Evolutionary conservation across 1,140 invertebrate species (phyloP).

Genomic region (Aphelenchoides besseyi): DNA sequence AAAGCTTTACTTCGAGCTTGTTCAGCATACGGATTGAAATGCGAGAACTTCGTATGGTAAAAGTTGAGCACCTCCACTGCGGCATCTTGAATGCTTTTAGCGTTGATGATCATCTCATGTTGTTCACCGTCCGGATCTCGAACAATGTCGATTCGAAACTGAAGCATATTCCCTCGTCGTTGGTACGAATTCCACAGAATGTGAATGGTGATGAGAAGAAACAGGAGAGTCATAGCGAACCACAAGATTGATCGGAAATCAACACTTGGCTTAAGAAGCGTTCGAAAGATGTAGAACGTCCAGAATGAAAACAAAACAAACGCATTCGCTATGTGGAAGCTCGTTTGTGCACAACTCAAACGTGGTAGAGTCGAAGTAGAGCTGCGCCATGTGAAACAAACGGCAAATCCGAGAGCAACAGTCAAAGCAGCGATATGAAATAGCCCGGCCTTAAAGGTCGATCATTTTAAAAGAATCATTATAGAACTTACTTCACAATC

Average conservation of each 20-base stretch:
- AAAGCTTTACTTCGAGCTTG: slow-evolving; percentile 8
- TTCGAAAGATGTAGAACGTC: slow-evolving; percentile 45
- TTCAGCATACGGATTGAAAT: slow-evolving; percentile 41
- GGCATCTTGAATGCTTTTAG: slow-evolving; percentile 48
- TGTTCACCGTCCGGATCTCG: slow-evolving; percentile 49
- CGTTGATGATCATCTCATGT: slow-evolving; percentile 37
- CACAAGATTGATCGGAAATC: slow-evolving; percentile 31
- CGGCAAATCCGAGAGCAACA: slow-evolving; percentile 39
- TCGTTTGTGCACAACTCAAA: slow-evolving; percentile 4
- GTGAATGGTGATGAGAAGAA: slow-evolving; percentile 38
- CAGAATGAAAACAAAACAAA: slow-evolving; percentile 48
- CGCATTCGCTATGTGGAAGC: slow-evolving; percentile 13
- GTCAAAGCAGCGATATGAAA: slow-evolving; percentile 35
- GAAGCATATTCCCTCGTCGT: slow-evolving; percentile 32
- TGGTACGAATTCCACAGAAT: slow-evolving; percentile 47
- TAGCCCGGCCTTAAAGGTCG: slow-evolving; percentile 42
- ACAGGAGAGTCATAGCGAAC: slow-evolving; percentile 42
- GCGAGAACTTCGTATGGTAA: slow-evolving; percentile 38
- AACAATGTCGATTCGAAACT: slow-evolving; percentile 35
- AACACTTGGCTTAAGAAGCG: slow-evolving; percentile 29
- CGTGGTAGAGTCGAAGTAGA: slow-evolving; percentile 37
- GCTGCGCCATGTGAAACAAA: slow-evolving; percentile 41
- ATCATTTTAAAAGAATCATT: background rate
- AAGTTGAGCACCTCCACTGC: slow-evolving; percentile 36
- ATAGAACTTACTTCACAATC: slow-evolving; percentile 45